Evolutionary conservation across 2,113 vertebrate species (phyloP).

Genomic region (Chrysochloris asiatica): DNA sequence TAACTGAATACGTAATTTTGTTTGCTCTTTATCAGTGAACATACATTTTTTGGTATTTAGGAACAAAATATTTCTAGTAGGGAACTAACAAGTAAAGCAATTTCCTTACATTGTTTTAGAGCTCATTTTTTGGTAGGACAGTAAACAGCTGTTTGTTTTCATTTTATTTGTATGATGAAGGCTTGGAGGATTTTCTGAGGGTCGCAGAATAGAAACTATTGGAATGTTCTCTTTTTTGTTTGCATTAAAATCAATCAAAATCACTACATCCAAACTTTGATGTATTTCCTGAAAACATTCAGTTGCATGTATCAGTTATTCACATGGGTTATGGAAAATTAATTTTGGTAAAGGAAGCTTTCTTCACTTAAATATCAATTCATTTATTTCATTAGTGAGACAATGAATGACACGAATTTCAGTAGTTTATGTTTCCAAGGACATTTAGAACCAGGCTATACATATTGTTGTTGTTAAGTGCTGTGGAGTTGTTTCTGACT

Average conservation of each 20-base stretch:
- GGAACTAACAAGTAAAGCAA: slow-evolving; percentile 11
- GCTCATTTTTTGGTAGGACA: neutral
- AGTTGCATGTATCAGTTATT: slow-evolving; percentile 43
- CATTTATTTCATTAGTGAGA: slow-evolving; percentile 42
- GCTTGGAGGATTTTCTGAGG: slow-evolving; percentile 50
- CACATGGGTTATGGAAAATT: slow-evolving; percentile 18
- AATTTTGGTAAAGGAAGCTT: slow-evolving; percentile 3
- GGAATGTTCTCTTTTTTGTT: slow-evolving; percentile 24
- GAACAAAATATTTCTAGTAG: slow-evolving; percentile 37
- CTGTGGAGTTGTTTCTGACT: too few species aligned
- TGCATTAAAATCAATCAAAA: slow-evolving; percentile 51
- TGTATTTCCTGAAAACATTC: slow-evolving; percentile 43
- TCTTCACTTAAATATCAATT: neutral
- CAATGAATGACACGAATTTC: slow-evolving; percentile 39
- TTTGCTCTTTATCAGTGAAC: slow-evolving; percentile 15
- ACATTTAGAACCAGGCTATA: slow-evolving; percentile 21
- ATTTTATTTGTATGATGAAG: slow-evolving; percentile 47
- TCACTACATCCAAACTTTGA: slow-evolving; percentile 45
- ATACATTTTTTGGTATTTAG: slow-evolving; percentile 40
- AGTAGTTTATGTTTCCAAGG: slow-evolving; percentile 38
- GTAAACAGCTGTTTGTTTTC: slow-evolving; percentile 1
- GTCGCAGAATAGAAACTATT: slow-evolving; percentile 44
- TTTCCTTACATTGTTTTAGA: slow-evolving; percentile 37
- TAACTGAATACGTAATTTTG: slow-evolving; percentile 49
- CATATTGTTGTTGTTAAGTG: too few species aligned